Evolutionary conservation across 2,797 vertebrate species (phyloP), one percentile per base, ranked within the genome.

Genomic region (Macroramphosus scolopax): DNA sequence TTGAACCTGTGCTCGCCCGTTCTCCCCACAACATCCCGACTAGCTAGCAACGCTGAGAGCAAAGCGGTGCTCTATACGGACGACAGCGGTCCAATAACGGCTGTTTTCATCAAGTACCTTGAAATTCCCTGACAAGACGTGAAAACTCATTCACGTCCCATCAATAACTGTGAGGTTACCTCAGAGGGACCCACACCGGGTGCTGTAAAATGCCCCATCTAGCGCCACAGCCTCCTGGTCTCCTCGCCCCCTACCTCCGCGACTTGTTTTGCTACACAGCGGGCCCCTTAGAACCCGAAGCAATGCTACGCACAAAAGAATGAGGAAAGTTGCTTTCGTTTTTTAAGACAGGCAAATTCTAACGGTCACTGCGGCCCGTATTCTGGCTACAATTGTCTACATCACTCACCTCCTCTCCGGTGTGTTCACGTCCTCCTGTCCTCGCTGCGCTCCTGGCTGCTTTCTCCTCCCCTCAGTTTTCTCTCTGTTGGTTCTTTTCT

Each of bases 401-500:
- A 74, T 76, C 63, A 75, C 87, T 87, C 79, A 89, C 88, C 87
- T 84, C 75, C 18, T 84, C 65, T 78, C 47, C 54, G 0, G 41
- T 24, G 67, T 44, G 58, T 80, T 78, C 60, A 26, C 68, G 81
- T 78, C 65, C 61, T 80, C 20, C 6, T 3, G 20, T 22, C 44
- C 37, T 69, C 39, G 60, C 70, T 57, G 52, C 51, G 58, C 59
- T 77, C 47, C 62, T 45, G 43, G 41, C 52, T 34, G 8, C 8
- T 17, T 26, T 52, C 39, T 51, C 37, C 55, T 60, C 64, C 50
- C 65, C 59, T 41, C 49, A 32, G 17, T 48, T 17, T 28, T 28
- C 14, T 36, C 15, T n/a, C 20, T 22, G 3, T 61, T 17, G 52
- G 60, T 72, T 56, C 56, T 67, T 65, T 51, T 68, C 75, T 75